Percentiles rank a stretch among this genome's conserved stretches.
phyloP scores from a whole-genome alignment of 1,140 invertebrate genomes.

The Anastrepha obliqua region DNA sequence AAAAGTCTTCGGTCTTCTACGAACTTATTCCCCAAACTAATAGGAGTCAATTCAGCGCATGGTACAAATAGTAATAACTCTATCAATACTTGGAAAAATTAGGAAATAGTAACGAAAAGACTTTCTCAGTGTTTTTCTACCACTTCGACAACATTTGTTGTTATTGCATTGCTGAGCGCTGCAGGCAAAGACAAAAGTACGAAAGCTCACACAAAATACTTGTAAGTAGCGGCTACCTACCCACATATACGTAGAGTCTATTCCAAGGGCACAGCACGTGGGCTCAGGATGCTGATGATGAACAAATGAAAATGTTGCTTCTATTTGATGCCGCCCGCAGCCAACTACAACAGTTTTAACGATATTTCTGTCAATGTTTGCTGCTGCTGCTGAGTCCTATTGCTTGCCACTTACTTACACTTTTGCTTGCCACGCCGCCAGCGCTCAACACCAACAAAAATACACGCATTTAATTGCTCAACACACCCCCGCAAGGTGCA shows the following conservation, averaged over 20 bases:
- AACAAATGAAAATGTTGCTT: neutral
- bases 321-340: neutral
- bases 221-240: conserved; percentile 11
- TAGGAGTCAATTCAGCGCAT: too few relatives aligned
- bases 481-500: neutral
- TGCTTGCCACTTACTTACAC: neutral
- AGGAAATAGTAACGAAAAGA: too few relatives aligned
- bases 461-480: neutral
- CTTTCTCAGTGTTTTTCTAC: neutral
- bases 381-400: neutral
- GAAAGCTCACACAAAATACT: conserved; percentile 27
- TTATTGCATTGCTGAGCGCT: neutral
- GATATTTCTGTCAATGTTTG: neutral
- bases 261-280: neutral
- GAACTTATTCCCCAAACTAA: too few relatives aligned
- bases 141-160: neutral
- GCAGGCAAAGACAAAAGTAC: neutral
- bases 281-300: neutral
- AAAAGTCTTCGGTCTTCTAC: too few relatives aligned
- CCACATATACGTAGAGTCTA: neutral
- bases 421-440: neutral
- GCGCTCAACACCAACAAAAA: neutral
- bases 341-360: neutral
- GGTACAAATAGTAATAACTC: too few relatives aligned
- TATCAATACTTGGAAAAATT: too few relatives aligned